A percentile compares a stretch with the other conserved stretches of the same genome.
These are phyloP conservation scores for Rhingia rostrata DNA, from an alignment of 2,888 invertebrate genomes.

Conservation along the genomic window DNA sequence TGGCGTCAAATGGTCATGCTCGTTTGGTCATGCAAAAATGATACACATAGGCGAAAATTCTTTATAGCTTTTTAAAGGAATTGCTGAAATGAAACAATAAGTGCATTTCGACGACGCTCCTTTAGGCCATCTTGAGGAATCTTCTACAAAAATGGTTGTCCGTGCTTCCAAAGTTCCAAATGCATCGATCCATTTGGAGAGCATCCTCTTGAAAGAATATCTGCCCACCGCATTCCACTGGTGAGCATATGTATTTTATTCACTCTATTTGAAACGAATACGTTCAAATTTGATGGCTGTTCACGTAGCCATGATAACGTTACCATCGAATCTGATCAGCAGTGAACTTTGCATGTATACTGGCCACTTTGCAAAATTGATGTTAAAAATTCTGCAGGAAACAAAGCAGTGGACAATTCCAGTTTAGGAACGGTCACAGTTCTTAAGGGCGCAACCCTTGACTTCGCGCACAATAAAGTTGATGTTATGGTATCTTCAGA, in stretches of 20 bases:
- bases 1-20: background rate
- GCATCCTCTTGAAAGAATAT: too few relatives aligned
- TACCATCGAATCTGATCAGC: constrained; percentile 59
- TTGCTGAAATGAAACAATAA: background rate
- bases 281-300: constrained; percentile 57
- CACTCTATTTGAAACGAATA: constrained; percentile 55
- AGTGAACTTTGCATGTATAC: constrained; percentile 31
- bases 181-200: too few relatives aligned
- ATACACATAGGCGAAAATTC: constrained; percentile 24
- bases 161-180: too few relatives aligned
- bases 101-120: constrained; percentile 41
- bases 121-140: constrained; percentile 34
- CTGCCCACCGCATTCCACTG: too few relatives aligned
- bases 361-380: too few relatives aligned
- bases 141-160: too few relatives aligned
- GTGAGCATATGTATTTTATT: constrained; percentile 48
- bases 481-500: too few relatives aligned
- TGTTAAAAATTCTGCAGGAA: too few relatives aligned
- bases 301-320: constrained; percentile 54
- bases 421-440: too few relatives aligned
- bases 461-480: too few relatives aligned
- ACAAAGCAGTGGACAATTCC: too few relatives aligned
- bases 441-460: too few relatives aligned
- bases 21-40: background rate
- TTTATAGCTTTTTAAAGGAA: constrained; percentile 3